Base-by-base conservation (phyloP, 2,888 invertebrate species). In the Pollenia angustigena region DNA sequence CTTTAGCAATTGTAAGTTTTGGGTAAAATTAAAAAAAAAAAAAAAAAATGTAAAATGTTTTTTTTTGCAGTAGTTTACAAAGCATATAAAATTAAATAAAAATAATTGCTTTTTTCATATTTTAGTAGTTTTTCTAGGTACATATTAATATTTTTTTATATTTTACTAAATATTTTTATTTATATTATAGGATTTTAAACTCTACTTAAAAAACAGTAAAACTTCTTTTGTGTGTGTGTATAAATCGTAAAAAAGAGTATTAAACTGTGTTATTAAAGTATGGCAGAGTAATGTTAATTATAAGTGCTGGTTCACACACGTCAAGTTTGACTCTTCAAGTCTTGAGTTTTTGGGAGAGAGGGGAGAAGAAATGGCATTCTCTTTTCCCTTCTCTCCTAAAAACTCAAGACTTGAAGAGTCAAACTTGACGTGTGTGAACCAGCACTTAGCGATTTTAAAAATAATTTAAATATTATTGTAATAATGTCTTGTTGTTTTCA, bases 1-100 rank as follows among this genome's bases (percentile, higher is more conserved):
- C 88, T 90, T 90, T 92, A 88, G 91, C 90, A 87, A 90, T 91
- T 90, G 92, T 92, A 92, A 92, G 92, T 92, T 88, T 75, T 74
- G 76, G 74, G 52, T 52, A 69, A 64, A 32, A 71, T 32, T 58
- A 68, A 3, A 23, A 23, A 23, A 23, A 23, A 23, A 68, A 3
- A 23, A 23, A 23, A 23, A 23, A 23, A 23, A 23, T 23, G 1
- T 64, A 14, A 40, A 60, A n/a, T 50, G 50, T 50, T 16, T 76
- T 6, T 32, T 32, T 32, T 48, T 48, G n/a, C 23, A 32, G 23
- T 75, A 66, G 76, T 76, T 23, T 40, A 56, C 42, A 14, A 32
- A 69, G 14, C 58, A 32, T n/a, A 64, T 46, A 62, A 81, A 74
- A 81, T 12, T 23, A 58, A 44, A 40, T 23, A 58, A 44, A 40